Evolutionary conservation across 2,797 vertebrate species (phyloP), one percentile per base, ranked within the genome.

Genomic region (Masticophis lateralis): DNA sequence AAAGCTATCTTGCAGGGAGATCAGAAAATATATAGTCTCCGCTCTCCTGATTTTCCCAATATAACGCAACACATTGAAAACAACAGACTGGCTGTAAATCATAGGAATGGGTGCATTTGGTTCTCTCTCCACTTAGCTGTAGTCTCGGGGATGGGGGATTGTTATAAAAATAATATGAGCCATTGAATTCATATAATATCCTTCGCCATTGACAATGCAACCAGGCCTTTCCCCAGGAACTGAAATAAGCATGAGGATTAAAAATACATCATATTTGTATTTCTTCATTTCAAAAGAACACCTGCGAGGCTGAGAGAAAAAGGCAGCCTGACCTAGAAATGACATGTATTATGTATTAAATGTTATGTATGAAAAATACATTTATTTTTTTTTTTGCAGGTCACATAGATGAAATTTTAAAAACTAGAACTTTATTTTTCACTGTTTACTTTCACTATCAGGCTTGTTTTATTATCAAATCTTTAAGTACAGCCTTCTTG

Each of bases 1-100:
- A 88, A 93, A 93, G 28, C 86, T 69, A 0, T 94, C 90, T 83
- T 6, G 10, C 86, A 6, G 18, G 0, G 69, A 1, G 4, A 47
- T 66, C 88, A 5, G 47, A 69, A 28, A 28, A 20, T 27, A 87
- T 5, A 57, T 0, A 1, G 93, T 86, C 92, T 94, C 92, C 87
- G 32, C 1, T 90, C 93, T 90, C 93, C 89, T 43, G 63, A 95
- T 92, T 95, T 94, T 95, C 91, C 13, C 0, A 37, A 69, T 25
- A 74, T 79, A n/a, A 94, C 74, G 66, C 25, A 94, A 94, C 86
- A 61, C 86, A 88, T 89, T 93, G 93, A 94, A 95, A 96, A 66
- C 96, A 95, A 92, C 89, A 1, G 90, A 90, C 91, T 47, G 47
- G 88, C 92, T 92, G 32, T 20, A 11, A 12, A 92, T 94, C 92